Evolutionary conservation across 2,113 vertebrate species (phyloP).

Genomic region (Amphiprion percula): DNA sequence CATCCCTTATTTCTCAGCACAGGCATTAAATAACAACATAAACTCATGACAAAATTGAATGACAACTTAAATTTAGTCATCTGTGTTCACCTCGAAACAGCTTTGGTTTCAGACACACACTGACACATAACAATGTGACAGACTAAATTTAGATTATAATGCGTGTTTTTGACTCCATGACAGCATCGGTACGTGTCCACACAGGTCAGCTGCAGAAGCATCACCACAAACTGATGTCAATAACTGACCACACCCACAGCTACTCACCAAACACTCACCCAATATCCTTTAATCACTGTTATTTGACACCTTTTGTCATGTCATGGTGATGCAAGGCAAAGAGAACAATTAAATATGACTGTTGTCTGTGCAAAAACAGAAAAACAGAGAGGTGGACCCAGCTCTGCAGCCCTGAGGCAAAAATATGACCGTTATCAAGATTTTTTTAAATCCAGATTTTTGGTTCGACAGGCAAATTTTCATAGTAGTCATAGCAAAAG

Average conservation of each 20-base stretch:
- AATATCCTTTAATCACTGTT: constrained; percentile 79
- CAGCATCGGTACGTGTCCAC: constrained; percentile 53
- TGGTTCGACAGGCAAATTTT: too few relatives aligned
- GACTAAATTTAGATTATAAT: constrained; percentile 60
- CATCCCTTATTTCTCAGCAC: background rate
- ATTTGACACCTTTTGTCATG: constrained; percentile 61
- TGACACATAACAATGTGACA: constrained; percentile 28
- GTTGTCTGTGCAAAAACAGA: constrained; percentile 43
- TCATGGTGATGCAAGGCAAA: constrained; percentile 67
- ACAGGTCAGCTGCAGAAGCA: constrained; percentile 41
- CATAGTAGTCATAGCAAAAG: too few relatives aligned
- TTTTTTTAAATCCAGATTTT: too few relatives aligned
- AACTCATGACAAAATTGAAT: background rate
- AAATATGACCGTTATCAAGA: too few relatives aligned
- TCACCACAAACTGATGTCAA: constrained; percentile 44
- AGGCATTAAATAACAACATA: too few relatives aligned
- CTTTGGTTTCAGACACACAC: background rate
- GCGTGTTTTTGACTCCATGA: constrained; percentile 63
- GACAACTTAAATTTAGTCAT: background rate
- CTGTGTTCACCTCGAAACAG: background rate
- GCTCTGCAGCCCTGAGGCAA: background rate
- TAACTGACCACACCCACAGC: constrained; percentile 28
- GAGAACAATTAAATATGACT: constrained; percentile 46
- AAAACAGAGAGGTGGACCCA: constrained; percentile 40
- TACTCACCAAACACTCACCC: constrained; percentile 37